A percentile compares a stretch with the other conserved stretches of the same genome.
These are phyloP conservation scores for Umimayanthus chanpuru DNA, from an alignment of 92 coral and sea anemone genomes.

Conservation along the genomic window DNA sequence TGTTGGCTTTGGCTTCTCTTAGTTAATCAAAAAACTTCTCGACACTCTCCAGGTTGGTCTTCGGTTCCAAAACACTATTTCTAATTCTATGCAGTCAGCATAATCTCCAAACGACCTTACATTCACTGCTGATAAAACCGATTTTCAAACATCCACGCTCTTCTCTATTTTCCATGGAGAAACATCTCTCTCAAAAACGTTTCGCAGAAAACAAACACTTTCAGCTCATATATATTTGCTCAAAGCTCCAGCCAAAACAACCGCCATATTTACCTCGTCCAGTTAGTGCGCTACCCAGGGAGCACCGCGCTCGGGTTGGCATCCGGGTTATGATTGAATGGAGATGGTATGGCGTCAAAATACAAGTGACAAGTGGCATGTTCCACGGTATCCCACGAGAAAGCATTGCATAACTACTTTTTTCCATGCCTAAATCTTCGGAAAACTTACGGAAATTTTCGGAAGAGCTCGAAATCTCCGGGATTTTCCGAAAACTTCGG, in stretches of 20 bases:
- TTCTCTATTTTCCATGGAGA: constrained; percentile 19
- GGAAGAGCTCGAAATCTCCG: too few species aligned
- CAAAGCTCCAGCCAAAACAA: constrained; percentile 39
- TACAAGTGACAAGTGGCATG: too few species aligned
- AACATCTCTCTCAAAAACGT: not conserved
- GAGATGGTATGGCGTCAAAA: too few species aligned
- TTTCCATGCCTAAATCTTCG: too few species aligned
- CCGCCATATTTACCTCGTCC: constrained; percentile 31
- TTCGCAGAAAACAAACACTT: constrained; percentile 20
- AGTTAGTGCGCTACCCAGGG: constrained; percentile 10
- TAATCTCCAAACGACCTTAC: not conserved
- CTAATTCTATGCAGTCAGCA: not conserved
- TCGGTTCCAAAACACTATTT: not conserved
- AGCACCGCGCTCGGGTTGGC: constrained; percentile 21
- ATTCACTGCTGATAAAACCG: not conserved
- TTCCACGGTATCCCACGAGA: too few species aligned
- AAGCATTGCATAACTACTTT: too few species aligned
- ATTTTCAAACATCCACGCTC: not conserved
- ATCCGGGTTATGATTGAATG: not conserved
- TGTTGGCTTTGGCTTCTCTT: constrained; percentile 17
- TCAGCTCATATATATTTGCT: constrained; percentile 10
- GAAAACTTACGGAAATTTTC: too few species aligned
- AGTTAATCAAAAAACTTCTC: not conserved
- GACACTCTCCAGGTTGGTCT: too few species aligned
- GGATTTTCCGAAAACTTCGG: too few species aligned